Evolutionary conservation across 37 sponge, comb jelly and placozoan species (phyloP), one percentile per base, ranked within the genome.

Genomic region (Tethya wilhelma): DNA sequence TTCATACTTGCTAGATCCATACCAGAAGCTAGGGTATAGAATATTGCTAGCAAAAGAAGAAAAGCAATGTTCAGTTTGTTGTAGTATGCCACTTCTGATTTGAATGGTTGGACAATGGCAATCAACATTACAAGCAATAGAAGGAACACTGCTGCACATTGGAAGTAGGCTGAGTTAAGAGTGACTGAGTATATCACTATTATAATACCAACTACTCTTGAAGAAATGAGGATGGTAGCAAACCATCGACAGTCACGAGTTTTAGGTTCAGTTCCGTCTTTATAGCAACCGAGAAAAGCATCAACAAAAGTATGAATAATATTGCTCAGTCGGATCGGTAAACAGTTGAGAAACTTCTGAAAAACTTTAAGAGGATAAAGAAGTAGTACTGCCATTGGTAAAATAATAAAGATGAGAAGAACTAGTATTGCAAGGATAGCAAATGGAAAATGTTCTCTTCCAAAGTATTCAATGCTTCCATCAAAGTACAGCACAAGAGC

Each of bases 261-360:
- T 22, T 69, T 58, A 28, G 58, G 53, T 34, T 84, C 44, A 11
- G 60, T 77, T 23, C 85, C 78, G 69, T 90, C 82, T 29, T 79
- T 60, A 45, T 81, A 90, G 53, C 81, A 85, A 11, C 86, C 82
- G 28, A 85, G 73, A 71, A 85, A 85, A 2, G 56, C 57, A 43
- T 81, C 77, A 5, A 90, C 28, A 30, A 90, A 77, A 8, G 59
- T 59, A 23, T 63, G 41, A 53, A 75, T 59, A 59, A 22, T 20
- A 20, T 29, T n/a, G n/a, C n/a, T 28, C 45, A 55, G 12, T 8
- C 34, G 46, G 2, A 75, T 19, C 12, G 17, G 40, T 36, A 25
- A 58, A 11, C 2, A 29, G 37, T 19, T 58, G 25, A 75, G 42
- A 59, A 25, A 38, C 1, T 12, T 8, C 36, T 75, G 75, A 34